Base-by-base conservation (phyloP, 2,888 invertebrate species). In the Ophion costatus region DNA sequence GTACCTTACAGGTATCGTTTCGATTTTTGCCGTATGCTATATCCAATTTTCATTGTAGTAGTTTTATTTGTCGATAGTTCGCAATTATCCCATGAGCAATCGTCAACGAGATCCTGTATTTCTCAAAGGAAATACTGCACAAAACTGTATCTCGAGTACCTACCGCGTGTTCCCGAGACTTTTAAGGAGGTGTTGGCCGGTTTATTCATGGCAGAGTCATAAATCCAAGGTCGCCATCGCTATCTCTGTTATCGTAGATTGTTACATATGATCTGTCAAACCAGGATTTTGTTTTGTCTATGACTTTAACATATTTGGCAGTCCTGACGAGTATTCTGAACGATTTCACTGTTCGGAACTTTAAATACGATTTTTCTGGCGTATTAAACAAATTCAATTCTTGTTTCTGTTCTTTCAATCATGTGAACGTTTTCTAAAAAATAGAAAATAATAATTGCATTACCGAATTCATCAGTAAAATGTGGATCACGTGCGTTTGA, bases 1-100 rank as follows among this genome's bases (percentile, higher is more conserved):
- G 73, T 69, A 67, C 61, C 57, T 24, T n/a, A 24, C 20, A 75
- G 56, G 14, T 45, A 38, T 38, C 29, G 61, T 67, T 66, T 66
- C 57, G 57, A 56, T 59, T 64, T 66, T 22, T 56, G 33, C 59
- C 38, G 61, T 79, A 57, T 22, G 71, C 63, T 56, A 66, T 63
- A 63, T 33, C 5, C 51, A 71, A 45, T 63, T n/a, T 38, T 29
- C 33, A 20, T 42, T 10, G 4, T 51, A 24, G n/a, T 33, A 10
- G 14, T 69, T 7, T 33, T 33, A 9, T 29, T 61, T 61, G 14
- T 20, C 22, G 33, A 73, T 38, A 59, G 24, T 38, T 71, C 64
- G 17, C 57, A 11, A 14, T 61, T 51, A 45, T 74, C 74, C 17
- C 67, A 59, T 67, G 29, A 57, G 38, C 33, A 70, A 74, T 61